These are phyloP conservation scores for Tinea trinotella DNA, from an alignment of 2,888 invertebrate genomes.

Conservation along the genomic window DNA sequence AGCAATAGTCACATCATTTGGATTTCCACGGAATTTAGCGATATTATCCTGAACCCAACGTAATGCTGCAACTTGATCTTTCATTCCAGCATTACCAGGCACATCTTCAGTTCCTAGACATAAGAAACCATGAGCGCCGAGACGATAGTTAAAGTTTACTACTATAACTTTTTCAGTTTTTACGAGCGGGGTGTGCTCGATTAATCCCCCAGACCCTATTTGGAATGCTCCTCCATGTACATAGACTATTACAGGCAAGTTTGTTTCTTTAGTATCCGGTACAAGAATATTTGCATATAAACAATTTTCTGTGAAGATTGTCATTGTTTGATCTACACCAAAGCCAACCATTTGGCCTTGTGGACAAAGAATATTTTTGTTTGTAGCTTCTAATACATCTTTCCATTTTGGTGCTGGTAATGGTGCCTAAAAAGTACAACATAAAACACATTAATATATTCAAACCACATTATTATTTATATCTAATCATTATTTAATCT, in stretches of 20 bases:
- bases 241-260: constrained; percentile 31
- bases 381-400: constrained; percentile 17
- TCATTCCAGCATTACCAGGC: constrained; percentile 45
- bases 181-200: constrained; percentile 22
- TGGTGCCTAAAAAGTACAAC: constrained; percentile 19
- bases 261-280: constrained; percentile 28
- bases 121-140: constrained; percentile 33
- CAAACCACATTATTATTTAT: neutral
- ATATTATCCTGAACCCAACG: constrained; percentile 44
- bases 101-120: constrained; percentile 33
- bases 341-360: constrained; percentile 13
- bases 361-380: constrained; percentile 17
- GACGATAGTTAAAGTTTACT: constrained; percentile 29
- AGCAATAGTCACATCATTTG: constrained; percentile 40
- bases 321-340: too few species aligned
- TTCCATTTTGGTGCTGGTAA: constrained; percentile 19
- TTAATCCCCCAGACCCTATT: constrained; percentile 23
- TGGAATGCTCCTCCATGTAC: constrained; percentile 34
- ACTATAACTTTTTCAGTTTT: constrained; percentile 24
- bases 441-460: neutral
- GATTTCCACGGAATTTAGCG: constrained; percentile 42
- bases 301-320: constrained; percentile 12
- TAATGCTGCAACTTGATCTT: constrained; percentile 44
- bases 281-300: constrained; percentile 25
- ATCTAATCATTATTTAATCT: neutral